Evolutionary conservation across 2,113 vertebrate genomes (phyloP).

Genomic region (Galeopterus variegatus): DNA sequence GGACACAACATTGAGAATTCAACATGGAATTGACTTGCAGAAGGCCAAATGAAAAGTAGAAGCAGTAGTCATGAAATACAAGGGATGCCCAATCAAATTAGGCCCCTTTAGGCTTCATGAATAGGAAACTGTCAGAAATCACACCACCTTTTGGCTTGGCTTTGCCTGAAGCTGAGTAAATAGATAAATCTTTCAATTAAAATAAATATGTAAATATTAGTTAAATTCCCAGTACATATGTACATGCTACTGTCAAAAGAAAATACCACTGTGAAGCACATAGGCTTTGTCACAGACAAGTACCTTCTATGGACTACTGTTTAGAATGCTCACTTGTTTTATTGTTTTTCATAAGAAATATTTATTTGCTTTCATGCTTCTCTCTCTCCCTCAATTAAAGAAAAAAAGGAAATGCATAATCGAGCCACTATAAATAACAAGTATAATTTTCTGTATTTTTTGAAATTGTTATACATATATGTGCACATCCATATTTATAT

Average conservation of each 20-base stretch:
- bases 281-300: background rate
- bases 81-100: background rate
- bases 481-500: background rate
- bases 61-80: background rate
- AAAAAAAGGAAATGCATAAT: background rate
- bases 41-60: background rate
- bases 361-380: background rate
- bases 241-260: background rate
- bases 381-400: background rate
- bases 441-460: background rate
- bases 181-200: slow-evolving; percentile 10
- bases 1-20: slow-evolving; percentile 31
- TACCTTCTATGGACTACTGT: background rate
- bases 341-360: background rate
- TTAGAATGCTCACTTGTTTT: background rate
- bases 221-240: background rate
- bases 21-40: background rate
- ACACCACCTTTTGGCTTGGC: background rate
- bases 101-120: background rate
- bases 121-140: background rate
- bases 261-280: background rate
- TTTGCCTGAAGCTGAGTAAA: slow-evolving; percentile 45
- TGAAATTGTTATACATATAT: background rate
- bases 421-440: background rate
- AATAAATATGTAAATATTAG: slow-evolving; percentile 60